Evolutionary conservation across 35 echinoderm and acorn worm species (phyloP).

Genomic region (Acanthaster planci): DNA sequence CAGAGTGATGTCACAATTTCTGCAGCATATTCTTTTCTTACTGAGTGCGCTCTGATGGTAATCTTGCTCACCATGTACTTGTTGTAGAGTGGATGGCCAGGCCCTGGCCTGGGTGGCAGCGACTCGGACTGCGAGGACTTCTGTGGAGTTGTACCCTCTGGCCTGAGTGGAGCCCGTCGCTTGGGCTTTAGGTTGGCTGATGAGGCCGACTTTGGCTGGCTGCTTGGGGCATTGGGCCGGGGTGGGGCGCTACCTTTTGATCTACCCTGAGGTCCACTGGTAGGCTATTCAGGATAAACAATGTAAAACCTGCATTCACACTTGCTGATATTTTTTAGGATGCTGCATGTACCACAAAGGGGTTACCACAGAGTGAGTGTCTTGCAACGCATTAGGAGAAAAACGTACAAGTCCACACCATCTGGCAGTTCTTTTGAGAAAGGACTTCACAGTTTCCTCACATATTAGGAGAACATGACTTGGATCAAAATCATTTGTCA

Average conservation of each 20-base stretch:
- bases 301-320: neutral
- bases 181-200: conserved; percentile 41
- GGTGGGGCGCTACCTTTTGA: conserved; percentile 46
- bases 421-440: too few species aligned
- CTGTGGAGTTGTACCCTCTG: neutral
- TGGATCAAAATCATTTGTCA: too few species aligned
- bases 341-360: too few species aligned
- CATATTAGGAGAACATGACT: too few species aligned
- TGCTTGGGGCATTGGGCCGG: conserved; percentile 35
- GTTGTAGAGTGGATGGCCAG: conserved; percentile 71
- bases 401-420: too few species aligned
- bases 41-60: too few species aligned
- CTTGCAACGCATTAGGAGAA: too few species aligned
- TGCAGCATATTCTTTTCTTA: too few species aligned
- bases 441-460: too few species aligned
- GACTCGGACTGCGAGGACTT: conserved; percentile 4
- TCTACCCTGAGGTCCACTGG: conserved; percentile 32
- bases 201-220: conserved; percentile 20
- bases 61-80: conserved; percentile 44
- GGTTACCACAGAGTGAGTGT: too few species aligned
- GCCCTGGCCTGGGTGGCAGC: conserved; percentile 74
- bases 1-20: too few species aligned
- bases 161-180: conserved; percentile 6
- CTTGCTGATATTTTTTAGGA: neutral
- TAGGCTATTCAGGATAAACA: neutral